These are phyloP conservation scores for Sycophila sp. DNA, from an alignment of 1,140 invertebrate species.

Conservation along the genomic window DNA sequence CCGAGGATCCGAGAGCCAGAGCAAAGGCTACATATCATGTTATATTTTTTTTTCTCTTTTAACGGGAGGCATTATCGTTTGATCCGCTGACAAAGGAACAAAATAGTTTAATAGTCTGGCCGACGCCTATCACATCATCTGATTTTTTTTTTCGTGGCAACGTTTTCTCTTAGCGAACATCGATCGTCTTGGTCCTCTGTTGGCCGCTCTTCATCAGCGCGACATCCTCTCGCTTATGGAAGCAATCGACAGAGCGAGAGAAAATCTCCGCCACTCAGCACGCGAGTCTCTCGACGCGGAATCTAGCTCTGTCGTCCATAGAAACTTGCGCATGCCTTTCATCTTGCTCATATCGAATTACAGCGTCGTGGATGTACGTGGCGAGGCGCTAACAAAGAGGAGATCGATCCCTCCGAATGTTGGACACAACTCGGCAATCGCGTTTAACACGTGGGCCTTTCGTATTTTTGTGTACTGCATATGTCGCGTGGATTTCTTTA, in stretches of 20 bases:
- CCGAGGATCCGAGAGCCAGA: constrained; percentile 34
- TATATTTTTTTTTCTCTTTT: too few species aligned
- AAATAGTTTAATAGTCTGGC: constrained; percentile 55
- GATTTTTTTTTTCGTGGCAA: constrained; percentile 40
- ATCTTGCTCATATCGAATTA: too few species aligned
- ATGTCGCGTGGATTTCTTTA: neutral
- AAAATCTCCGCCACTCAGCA: neutral
- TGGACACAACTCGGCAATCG: neutral
- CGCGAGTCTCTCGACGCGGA: too few species aligned
- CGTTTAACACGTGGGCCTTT: neutral
- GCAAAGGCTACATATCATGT: constrained; percentile 30
- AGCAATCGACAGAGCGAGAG: constrained; percentile 31
- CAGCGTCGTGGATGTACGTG: neutral
- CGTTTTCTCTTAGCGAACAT: constrained; percentile 38
- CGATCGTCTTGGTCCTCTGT: constrained; percentile 55
- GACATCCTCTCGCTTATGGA: constrained; percentile 28
- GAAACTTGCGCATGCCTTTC: too few species aligned
- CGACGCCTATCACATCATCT: constrained; percentile 60
- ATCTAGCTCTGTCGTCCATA: too few species aligned
- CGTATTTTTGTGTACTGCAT: neutral
- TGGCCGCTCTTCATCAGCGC: constrained; percentile 23
- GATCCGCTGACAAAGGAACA: constrained; percentile 56
- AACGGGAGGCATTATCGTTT: constrained; percentile 45
- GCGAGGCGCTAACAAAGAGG: neutral
- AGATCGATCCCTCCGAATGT: neutral